Evolutionary conservation across 2,888 invertebrate genomes (phyloP).

Genomic region (Rotaria magnacalcarata): DNA sequence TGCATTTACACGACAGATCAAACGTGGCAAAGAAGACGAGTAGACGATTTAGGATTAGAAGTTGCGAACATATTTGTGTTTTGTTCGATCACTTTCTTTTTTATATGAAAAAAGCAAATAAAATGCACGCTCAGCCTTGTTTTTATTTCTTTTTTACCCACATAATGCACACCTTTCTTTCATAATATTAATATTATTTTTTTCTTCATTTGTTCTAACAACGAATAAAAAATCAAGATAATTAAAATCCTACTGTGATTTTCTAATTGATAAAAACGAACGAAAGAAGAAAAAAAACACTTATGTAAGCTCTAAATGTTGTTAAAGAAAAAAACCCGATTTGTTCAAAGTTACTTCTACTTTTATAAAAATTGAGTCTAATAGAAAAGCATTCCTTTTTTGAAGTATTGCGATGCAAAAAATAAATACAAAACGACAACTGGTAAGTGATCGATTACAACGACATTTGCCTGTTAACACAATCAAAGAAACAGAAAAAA

Average conservation of each 20-base stretch:
- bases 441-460: not conserved
- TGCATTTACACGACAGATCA: conserved; percentile 61
- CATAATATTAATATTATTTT: not conserved
- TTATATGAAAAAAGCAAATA: not conserved
- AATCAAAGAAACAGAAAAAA: not conserved
- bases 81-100: conserved; percentile 2
- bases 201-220: conserved; percentile 18
- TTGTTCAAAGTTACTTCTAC: not conserved
- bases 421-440: not conserved
- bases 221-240: not conserved
- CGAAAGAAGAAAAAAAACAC: not conserved
- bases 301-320: no score
- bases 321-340: no score
- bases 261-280: not conserved
- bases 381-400: not conserved
- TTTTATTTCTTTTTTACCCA: not conserved
- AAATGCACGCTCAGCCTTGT: conserved; percentile 9
- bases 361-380: not conserved
- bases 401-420: not conserved
- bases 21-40: conserved; percentile 61
- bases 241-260: not conserved
- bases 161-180: not conserved
- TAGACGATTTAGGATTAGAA: conserved; percentile 3
- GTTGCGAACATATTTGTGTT: not conserved
- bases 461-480: not conserved